Conservation (phyloP, 2,113 vertebrate species). For the Euleptes europaea region DNA sequence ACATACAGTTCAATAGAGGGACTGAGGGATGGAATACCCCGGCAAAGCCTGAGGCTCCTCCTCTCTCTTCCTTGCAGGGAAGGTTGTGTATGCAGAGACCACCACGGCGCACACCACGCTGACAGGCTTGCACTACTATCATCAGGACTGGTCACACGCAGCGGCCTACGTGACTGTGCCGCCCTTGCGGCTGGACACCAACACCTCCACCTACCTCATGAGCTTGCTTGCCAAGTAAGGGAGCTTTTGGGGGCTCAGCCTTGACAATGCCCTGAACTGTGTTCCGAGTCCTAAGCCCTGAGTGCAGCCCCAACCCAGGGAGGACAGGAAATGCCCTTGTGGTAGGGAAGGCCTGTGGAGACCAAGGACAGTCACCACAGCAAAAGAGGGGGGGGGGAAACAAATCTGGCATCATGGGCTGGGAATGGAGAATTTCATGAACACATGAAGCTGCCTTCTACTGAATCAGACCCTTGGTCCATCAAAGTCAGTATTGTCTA, state of each 20-base stretch:
- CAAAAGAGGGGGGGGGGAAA: neutral
- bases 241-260: accelerated
- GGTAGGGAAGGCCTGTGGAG: neutral
- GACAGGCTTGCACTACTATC: constrained; percentile 94
- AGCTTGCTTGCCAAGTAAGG: constrained; percentile 95
- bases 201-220: constrained; percentile 93
- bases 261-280: accelerated
- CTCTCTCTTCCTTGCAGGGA: constrained; percentile 76
- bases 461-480: no score
- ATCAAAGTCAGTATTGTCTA: no score
- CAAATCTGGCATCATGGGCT: neutral
- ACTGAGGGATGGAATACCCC: neutral
- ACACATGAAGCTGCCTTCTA: no score
- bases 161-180: constrained; percentile 93
- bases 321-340: neutral
- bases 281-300: no score
- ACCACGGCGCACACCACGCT: constrained; percentile 91
- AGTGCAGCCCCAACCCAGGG: neutral
- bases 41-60: neutral
- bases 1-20: neutral
- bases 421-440: neutral
- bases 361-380: neutral
- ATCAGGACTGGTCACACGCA: constrained; percentile 94
- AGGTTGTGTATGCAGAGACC: constrained; percentile 91
- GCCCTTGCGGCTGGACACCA: constrained; percentile 92